Evolutionary conservation across 2,888 invertebrate species (phyloP), one percentile per base, ranked within the genome.

Genomic region (Hemistola chrysoprasaria): DNA sequence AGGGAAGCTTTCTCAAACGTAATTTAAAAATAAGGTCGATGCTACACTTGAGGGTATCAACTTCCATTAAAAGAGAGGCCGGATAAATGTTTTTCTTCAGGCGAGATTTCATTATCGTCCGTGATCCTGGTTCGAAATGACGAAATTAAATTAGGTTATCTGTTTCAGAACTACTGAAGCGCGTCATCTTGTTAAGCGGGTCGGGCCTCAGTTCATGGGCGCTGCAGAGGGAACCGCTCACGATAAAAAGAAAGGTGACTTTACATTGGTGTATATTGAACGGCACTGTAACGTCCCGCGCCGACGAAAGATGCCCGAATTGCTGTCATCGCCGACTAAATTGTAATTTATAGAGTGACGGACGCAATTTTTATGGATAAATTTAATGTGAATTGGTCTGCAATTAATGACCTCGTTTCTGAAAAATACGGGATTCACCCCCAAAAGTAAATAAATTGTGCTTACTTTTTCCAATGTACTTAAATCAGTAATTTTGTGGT

Each of bases 141-240:
- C 65, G 64, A 68, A 75, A 78, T 78, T 76, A 77, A 79, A 83
- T 82, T 71, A 77, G 63, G 72, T 72, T 76, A 78, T 81, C 73
- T 83, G 75, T 91, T 92, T 60, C 91, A 96, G 97, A 96, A 85
- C 91, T 97, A 58, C 92, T 97, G 73, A 94, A 94, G 84, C 93
- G 97, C 57, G 95, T 95, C 59, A 94, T 97, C 65, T 90, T 97
- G 70, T 92, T 97, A 75, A 97, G 97, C 72, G 97, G 97, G 42
- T 97, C 97, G 41, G 96, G 96, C 11, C 89, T 97, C 54, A 96
- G 96, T 65, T 96, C 97, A 22, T 97, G 97, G 97, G 97, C 97
- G 48, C 91, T 97, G 65, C 95, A 96, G 81, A 92, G 94, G 59
- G 95, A 95, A 72, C 95, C 96, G 20, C 90, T 96, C 33, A 92